Evolutionary conservation across 30 jellyfish, hydroid and myxozoan genomes (phyloP), one percentile per base, ranked within the genome.

Genomic region (Aurelia aurita complex sp. Pacific): DNA sequence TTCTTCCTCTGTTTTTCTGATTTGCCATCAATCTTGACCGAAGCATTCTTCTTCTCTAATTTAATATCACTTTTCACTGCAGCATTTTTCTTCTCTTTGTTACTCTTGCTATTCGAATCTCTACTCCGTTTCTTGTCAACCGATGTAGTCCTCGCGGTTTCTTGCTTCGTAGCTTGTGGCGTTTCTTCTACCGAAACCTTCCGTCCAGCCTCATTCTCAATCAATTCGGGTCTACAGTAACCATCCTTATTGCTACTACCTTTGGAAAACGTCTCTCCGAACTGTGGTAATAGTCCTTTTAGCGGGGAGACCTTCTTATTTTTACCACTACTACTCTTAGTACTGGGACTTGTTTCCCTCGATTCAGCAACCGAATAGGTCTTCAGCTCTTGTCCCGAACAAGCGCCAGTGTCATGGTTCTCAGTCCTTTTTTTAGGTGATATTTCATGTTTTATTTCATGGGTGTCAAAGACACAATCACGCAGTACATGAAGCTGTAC

Each of bases 301-400:
- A 16, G 38, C 9, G 57, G 57, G 14, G 57, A 46, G 57, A 46
- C 57, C 70, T 61, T 61, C 36, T 61, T 23, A 3, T 61, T 61
- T 35, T 17, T n/a, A 17, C 70, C 36, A 17, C 36, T 17, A n/a
- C 32, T 17, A 61, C 36, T 5, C 4, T 61, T 17, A 3, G 36
- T 11, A 5, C 5, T 61, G 70, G 32, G 32, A 17, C 32, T 23
- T 17, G 32, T 61, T 61, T 61, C 36, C 36, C 70, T 17, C 10
- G 32, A n/a, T 61, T 61, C 70, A 61, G 36, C 70, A 61, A 61
- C 70, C 4, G 32, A n/a, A 61, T 61, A 61, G 10, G 88, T 77
- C 52, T 77, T 77, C 88, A 77, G 51, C 36, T 77, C 88, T 5
- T 29, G 53, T 77, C 50, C 88, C 4, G 13, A 15, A 12, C 40